These are phyloP conservation scores for Calephelis nemesis DNA, from an alignment of 1,140 invertebrate genomes.

Conservation along the genomic window DNA sequence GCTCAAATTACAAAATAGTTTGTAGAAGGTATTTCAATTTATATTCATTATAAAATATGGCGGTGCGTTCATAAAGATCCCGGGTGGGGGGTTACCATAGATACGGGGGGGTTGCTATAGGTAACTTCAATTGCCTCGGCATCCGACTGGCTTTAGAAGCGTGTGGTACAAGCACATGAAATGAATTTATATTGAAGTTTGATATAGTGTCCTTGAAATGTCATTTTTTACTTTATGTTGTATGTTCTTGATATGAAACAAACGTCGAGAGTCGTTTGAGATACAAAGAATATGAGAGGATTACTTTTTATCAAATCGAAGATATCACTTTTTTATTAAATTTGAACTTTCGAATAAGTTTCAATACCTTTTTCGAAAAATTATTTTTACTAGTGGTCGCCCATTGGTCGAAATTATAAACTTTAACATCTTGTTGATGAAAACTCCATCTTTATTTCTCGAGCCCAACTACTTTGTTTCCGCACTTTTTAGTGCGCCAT, in stretches of 20 bases:
- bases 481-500: no score
- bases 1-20: slow-evolving; percentile 58
- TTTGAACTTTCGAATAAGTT: background rate
- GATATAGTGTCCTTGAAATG: slow-evolving; percentile 13
- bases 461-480: no score
- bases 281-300: background rate
- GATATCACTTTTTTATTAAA: no score
- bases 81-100: slow-evolving; percentile 60
- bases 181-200: slow-evolving; percentile 14
- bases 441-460: no score
- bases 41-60: slow-evolving; percentile 62
- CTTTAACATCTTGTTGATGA: no score
- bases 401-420: no score
- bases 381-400: no score
- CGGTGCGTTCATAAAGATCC: slow-evolving; percentile 59
- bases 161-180: slow-evolving; percentile 38
- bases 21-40: slow-evolving; percentile 54
- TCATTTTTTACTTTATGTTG: background rate
- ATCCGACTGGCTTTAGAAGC: slow-evolving; percentile 40
- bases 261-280: background rate
- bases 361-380: background rate
- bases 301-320: background rate
- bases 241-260: background rate
- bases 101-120: slow-evolving; percentile 67
- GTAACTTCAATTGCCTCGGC: slow-evolving; percentile 58